Evolutionary conservation across 2,888 invertebrate species (phyloP).

Genomic region (Agrilus biguttatus): DNA sequence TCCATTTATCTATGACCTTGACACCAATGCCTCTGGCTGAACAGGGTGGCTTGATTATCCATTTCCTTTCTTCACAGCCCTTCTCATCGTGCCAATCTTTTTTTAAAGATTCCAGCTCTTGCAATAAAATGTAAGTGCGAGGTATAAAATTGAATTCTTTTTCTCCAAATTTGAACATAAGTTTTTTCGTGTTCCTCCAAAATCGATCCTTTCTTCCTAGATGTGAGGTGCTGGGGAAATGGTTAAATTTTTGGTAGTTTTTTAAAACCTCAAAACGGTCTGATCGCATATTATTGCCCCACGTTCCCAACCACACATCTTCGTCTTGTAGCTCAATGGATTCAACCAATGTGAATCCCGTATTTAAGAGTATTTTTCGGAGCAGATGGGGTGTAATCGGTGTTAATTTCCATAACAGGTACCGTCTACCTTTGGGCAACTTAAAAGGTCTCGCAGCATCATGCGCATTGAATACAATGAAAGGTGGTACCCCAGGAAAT

Average conservation of each 20-base stretch:
- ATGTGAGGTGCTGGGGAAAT: conserved; percentile 95
- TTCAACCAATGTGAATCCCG: conserved; percentile 65
- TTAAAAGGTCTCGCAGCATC: conserved; percentile 38
- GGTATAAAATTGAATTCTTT: conserved; percentile 86
- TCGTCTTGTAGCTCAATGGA: conserved; percentile 43
- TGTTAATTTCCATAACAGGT: conserved; percentile 88
- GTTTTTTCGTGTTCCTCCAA: conserved; percentile 66
- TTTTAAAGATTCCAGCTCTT: conserved; percentile 66
- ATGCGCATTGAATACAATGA: conserved; percentile 62
- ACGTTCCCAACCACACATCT: conserved; percentile 87
- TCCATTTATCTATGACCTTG: conserved; percentile 84
- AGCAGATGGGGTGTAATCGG: conserved; percentile 90
- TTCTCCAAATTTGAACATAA: conserved; percentile 44
- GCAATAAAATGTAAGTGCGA: conserved; percentile 80
- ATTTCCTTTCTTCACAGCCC: conserved; percentile 61
- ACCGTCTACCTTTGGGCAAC: conserved; percentile 57
- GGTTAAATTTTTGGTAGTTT: conserved; percentile 91
- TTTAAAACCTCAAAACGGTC: conserved; percentile 69
- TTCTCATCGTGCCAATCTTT: conserved; percentile 51
- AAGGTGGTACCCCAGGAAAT: conserved; percentile 70
- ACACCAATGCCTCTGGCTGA: conserved; percentile 95
- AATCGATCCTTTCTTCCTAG: conserved; percentile 93
- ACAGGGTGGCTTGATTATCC: conserved; percentile 97
- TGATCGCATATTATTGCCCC: conserved; percentile 97
- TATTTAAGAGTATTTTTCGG: conserved; percentile 68